Base-by-base conservation (phyloP, 1,140 invertebrate genomes). In the Palaemon carinicauda region DNA sequence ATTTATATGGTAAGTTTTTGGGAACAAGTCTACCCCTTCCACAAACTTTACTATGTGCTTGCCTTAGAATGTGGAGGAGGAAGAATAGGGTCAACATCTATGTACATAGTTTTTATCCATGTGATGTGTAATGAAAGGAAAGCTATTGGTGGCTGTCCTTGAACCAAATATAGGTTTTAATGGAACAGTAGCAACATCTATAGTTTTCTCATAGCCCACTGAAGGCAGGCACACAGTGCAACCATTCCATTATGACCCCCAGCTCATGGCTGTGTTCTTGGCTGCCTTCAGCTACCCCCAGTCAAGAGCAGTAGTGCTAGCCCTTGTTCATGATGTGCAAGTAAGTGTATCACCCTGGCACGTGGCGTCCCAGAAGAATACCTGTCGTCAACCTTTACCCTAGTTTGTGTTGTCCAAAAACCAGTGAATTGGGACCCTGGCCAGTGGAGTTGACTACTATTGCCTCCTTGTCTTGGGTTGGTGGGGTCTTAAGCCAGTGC, bases 1-100 rank as follows among this genome's bases (percentile, higher is more conserved):
- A 60, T 80, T 29, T 41, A 50, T 33, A 75, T 50, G 41, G 73
- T 75, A 50, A 83, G 75, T 71, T 83, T 83, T 83, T 83, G 82
- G 82, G 82, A 83, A 83, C 82, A 83, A 83, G 56, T 83, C 82
- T 53, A 83, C 82, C 82, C 82, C 82, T 83, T 83, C 82, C 82
- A 83, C 53, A 83, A 83, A 83, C 75, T 80, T 77, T 83, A 73
- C 82, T 83, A 71, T 83, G 82, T 83, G 73, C 82, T 83, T 83
- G 82, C 82, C 82, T 83, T 83, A 56, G 21, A 60, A 53, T 31
- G 52, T 41, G 74, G 82, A 60, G 33, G 33, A 33, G 29, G 24
- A n/a, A n/a, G n/a, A n/a, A 33, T 80, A 56, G 51, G 33, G 33
- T 80, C 60, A 56, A 60, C 56, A 56, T 52, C 78, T 80, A 27